phyloP scores from a whole-genome alignment of 2,888 invertebrate species.

The Artemia sp. region DNA sequence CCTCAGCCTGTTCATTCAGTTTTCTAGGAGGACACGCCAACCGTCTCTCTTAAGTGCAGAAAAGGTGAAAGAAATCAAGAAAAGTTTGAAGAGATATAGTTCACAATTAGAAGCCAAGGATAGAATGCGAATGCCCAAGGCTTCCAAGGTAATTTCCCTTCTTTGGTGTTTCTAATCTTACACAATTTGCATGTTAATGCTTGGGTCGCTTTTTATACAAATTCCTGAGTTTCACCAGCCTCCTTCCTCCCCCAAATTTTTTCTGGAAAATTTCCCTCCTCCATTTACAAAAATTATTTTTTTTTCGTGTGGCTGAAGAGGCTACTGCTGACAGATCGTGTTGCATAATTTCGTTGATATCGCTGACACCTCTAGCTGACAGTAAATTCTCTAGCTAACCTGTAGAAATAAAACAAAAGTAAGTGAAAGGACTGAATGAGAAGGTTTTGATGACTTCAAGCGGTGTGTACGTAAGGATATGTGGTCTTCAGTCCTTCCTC shows the following conservation, averaged over 20 bases:
- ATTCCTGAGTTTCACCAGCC: too few relatives aligned
- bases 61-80: conserved; percentile 84
- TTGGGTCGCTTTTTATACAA: too few relatives aligned
- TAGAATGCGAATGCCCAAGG: conserved; percentile 72
- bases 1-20: conserved; percentile 80
- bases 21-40: conserved; percentile 89
- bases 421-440: conserved; percentile 23
- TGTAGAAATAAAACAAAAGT: conserved; percentile 32
- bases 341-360: too few relatives aligned
- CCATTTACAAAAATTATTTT: too few relatives aligned
- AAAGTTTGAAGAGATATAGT: conserved; percentile 92
- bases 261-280: too few relatives aligned
- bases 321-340: too few relatives aligned
- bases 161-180: background rate
- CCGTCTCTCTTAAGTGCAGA: conserved; percentile 61
- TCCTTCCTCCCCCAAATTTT: too few relatives aligned
- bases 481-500: background rate
- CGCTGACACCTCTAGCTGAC: conserved; percentile 83
- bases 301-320: too few relatives aligned
- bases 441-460: conserved; percentile 17
- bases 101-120: conserved; percentile 92
- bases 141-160: conserved; percentile 49
- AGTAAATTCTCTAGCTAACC: conserved; percentile 83
- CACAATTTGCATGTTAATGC: too few relatives aligned
- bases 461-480: background rate